Base-by-base conservation (phyloP, 2,888 invertebrate genomes). In the Exocentrus adspersus region DNA sequence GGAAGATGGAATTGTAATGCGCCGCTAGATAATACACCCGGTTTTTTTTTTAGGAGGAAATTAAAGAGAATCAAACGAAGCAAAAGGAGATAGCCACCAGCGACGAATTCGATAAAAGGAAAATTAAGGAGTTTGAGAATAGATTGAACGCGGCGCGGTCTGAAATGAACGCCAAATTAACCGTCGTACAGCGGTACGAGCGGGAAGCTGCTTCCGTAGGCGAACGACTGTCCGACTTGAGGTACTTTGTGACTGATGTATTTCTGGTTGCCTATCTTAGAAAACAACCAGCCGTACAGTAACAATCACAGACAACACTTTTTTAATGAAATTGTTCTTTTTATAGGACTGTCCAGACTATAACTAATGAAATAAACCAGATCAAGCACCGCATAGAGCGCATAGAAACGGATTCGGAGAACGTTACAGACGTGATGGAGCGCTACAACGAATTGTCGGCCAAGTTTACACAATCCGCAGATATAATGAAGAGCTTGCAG, bases 151-250 rank as follows among this genome's bases (percentile, higher is more conserved):
- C 67, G 3, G 78, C 77, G 57, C 69, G 80, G 63, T 79, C 81
- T 37, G 78, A 82, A 6, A 71, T 85, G 5, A 74, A 82, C 43
- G 83, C 85, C 16, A 85, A 86, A 70, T 82, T 84, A 69, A 74
- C 73, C 53, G 82, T 83, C 63, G 71, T 87, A 16, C 70, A 79
- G 21, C 79, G 82, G 12, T 80, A 85, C 17, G 81, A 82, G 19
- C 77, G 76, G 20, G 81, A 84, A 52, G 88, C 89, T 0, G 76
- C 79, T 45, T 76, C 72, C 32, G 74, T 84, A 10, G 87, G 88
- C 24, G 78, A 83, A 0, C 81, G 87, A 69, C 79, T 87, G 3
- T 76, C 83, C 0, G 82, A 85, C 5, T 80, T 84, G 0, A 85
- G 86, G 87, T 87, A 73, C n/a, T n/a, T n/a, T n/a, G n/a, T n/a